These are phyloP conservation scores for Tipula unca DNA, from an alignment of 2,888 invertebrate genomes.

Conservation along the genomic window DNA sequence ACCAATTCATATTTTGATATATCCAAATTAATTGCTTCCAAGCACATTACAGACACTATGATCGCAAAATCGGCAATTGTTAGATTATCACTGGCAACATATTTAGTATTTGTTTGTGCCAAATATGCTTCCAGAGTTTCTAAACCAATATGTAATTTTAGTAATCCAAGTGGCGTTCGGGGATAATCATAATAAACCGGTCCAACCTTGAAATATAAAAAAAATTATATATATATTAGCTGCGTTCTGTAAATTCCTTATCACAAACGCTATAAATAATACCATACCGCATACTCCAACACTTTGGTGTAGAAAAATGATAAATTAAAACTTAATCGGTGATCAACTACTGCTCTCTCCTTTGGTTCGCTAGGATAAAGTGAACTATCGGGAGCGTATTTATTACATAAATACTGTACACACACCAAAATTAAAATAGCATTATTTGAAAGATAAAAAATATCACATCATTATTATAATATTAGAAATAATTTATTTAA, in stretches of 20 bases:
- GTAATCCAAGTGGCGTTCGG: slow-evolving; percentile 55
- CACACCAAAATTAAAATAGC: slow-evolving; percentile 21
- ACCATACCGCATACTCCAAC: slow-evolving; percentile 55
- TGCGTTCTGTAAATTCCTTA: too few species aligned
- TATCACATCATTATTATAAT: neutral
- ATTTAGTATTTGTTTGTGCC: slow-evolving; percentile 49
- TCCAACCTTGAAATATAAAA: slow-evolving; percentile 49
- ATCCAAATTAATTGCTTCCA: slow-evolving; percentile 61
- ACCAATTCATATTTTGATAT: slow-evolving; percentile 46
- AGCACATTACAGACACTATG: slow-evolving; percentile 59
- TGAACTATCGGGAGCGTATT: slow-evolving; percentile 54
- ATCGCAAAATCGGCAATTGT: slow-evolving; percentile 71
- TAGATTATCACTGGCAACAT: slow-evolving; percentile 57
- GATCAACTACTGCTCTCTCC: slow-evolving; percentile 66
- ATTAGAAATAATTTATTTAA: neutral
- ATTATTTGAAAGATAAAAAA: neutral
- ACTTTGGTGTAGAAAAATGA: slow-evolving; percentile 65
- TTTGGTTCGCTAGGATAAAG: slow-evolving; percentile 65
- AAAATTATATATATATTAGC: neutral
- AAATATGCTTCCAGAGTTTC: slow-evolving; percentile 60
- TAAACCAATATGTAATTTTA: slow-evolving; percentile 58
- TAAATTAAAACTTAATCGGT: slow-evolving; percentile 68
- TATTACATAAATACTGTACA: slow-evolving; percentile 69
- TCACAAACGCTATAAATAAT: slow-evolving; percentile 25
- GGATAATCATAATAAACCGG: slow-evolving; percentile 71